Base-by-base conservation (phyloP, 1,140 invertebrate species). In the Aphis gossypii region DNA sequence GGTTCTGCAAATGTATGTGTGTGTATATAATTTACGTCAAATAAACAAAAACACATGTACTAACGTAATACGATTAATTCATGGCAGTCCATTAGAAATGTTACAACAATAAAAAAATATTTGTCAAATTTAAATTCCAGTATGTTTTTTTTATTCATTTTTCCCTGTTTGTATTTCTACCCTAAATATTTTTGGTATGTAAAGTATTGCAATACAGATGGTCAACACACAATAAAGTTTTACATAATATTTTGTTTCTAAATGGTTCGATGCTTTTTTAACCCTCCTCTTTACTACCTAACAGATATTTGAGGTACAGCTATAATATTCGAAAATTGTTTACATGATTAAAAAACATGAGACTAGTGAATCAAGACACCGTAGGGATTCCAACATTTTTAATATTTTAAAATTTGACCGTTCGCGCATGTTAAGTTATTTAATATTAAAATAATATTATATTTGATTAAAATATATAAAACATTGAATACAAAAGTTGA, bases 41-140 rank as follows among this genome's bases (percentile, higher is more conserved):
- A 92, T 92, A 92, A 92, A 92, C 90, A 92, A 82, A 46, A 92
- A 76, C 90, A 92, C 68, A 48, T 35, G 46, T 46, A 35, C 68
- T 76, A 82, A 48, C 46, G 90, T 92, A 92, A 92, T 92, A 41
- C 90, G 68, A 92, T 92, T 92, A 92, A 92, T 92, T 35, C 76
- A 38, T 83, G 46, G 44, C 68, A 48, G 90, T 92, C 90, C 90
- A 92, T 83, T 92, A 92, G 25, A 92, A 92, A 92, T 51, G 46
- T 51, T 82, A 91, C 68, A 83, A 83, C 90, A 25, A 92, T 92
- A 92, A 92, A 82, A 56, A 76, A 92, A 92, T 83, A 92, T 92
- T 83, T 92, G 41, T 51, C 90, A 38, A 92, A 68, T 68, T 90
- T 90, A 90, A 68, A 68, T 90, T 60, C 89, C 44, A 11, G 90